Percentiles rank a stretch among this genome's conserved stretches.
Evolutionary conservation across 2,888 invertebrate species (phyloP).

Genomic region (Drosophila paranaensis): DNA sequence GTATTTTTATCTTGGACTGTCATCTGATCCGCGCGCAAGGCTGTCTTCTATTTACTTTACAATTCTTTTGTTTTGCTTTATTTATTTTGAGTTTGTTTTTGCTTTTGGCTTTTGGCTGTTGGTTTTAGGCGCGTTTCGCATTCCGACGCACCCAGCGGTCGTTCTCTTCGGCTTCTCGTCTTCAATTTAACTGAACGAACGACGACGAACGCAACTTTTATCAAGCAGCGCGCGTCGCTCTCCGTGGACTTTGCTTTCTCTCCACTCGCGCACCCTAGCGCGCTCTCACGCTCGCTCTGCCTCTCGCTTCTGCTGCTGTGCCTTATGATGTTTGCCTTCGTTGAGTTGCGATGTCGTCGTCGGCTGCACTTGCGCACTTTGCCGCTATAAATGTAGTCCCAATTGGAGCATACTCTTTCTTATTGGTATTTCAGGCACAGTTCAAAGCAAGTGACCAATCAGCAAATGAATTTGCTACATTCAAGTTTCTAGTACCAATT

Average conservation of each 20-base stretch:
- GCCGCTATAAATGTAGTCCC: slow-evolving; percentile 27
- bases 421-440: not conserved
- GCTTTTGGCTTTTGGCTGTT: slow-evolving; percentile 9
- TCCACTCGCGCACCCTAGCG: not conserved
- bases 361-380: slow-evolving; percentile 70
- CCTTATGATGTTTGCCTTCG: slow-evolving; percentile 38
- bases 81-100: slow-evolving; percentile 32
- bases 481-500: not conserved
- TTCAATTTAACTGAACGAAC: slow-evolving; percentile 66
- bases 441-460: not conserved
- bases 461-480: not conserved
- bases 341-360: slow-evolving; percentile 40
- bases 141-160: slow-evolving; percentile 71
- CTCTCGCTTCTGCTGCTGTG: slow-evolving; percentile 27
- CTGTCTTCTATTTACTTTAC: slow-evolving; percentile 49
- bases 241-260: slow-evolving; percentile 13
- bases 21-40: slow-evolving; percentile 58
- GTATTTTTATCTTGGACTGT: slow-evolving; percentile 64
- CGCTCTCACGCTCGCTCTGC: slow-evolving; percentile 4
- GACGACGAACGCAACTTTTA: slow-evolving; percentile 40
- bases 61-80: slow-evolving; percentile 40
- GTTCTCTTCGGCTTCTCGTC: slow-evolving; percentile 66
- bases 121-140: slow-evolving; percentile 61
- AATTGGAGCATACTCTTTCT: slow-evolving; percentile 12
- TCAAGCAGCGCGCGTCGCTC: slow-evolving; percentile 21